Evolutionary conservation across 2,797 vertebrate species (phyloP).

Genomic region (Fratercula arctica): DNA sequence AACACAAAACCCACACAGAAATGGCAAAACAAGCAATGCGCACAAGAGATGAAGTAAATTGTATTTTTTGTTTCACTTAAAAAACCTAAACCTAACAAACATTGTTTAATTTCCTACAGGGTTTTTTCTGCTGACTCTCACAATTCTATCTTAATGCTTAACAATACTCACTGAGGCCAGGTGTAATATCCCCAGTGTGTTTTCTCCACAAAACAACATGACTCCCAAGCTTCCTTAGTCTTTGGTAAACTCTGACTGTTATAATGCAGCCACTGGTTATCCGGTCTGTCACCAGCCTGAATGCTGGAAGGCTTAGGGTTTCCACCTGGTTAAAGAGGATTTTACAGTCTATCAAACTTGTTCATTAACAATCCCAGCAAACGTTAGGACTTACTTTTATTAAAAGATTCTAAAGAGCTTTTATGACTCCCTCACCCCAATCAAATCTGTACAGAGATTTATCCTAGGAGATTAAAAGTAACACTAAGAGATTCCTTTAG

Average conservation of each 20-base stretch:
- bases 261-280: conserved; percentile 96
- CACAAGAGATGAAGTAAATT: not conserved
- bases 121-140: not conserved
- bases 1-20: not conserved
- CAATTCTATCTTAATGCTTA: not conserved
- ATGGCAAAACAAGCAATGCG: not conserved
- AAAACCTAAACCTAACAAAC: not conserved
- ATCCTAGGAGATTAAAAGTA: not conserved
- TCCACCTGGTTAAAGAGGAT: conserved; percentile 77
- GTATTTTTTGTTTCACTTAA: not conserved
- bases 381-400: not conserved
- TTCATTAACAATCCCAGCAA: not conserved
- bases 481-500: not conserved
- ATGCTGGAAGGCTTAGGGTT: conserved; percentile 68
- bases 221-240: conserved; percentile 89
- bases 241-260: conserved; percentile 86
- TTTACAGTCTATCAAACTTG: not conserved
- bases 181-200: conserved; percentile 97
- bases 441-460: not conserved
- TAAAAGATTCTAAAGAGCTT: not conserved
- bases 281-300: conserved; percentile 88
- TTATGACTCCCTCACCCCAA: not conserved
- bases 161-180: conserved; percentile 89
- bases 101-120: not conserved
- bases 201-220: conserved; percentile 92